Conservation (phyloP, 2,113 vertebrate genomes). For the Merops nubicus region DNA sequence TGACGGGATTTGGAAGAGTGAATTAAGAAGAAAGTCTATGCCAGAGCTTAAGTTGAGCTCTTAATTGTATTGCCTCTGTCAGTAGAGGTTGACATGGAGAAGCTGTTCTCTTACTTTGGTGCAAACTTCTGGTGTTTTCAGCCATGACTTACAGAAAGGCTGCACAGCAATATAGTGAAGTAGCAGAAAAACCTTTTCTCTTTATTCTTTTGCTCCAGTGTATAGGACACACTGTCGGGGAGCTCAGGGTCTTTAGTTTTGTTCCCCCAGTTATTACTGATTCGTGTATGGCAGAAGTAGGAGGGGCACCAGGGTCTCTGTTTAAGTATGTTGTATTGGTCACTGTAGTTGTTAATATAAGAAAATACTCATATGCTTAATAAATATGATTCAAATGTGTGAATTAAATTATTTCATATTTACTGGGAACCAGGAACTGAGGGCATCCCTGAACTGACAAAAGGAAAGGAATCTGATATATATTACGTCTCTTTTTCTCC, state of each 20-base stretch:
- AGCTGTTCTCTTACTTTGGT: not conserved
- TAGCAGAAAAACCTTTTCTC: not conserved
- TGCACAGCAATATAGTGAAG: not conserved
- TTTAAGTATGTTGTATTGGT: not conserved
- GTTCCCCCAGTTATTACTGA: not conserved
- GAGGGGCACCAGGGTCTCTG: not conserved
- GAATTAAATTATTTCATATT: not conserved
- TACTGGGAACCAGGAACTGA: not conserved
- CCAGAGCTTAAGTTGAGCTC: slow-evolving; percentile 23
- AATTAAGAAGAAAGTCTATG: slow-evolving; percentile 47
- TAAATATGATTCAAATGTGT: not conserved
- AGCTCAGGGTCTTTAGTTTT: not conserved
- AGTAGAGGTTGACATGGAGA: not conserved
- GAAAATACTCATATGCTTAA: too few relatives aligned
- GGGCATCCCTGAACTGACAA: not conserved
- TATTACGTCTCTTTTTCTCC: not conserved
- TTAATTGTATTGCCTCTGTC: slow-evolving; percentile 30
- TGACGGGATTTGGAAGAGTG: slow-evolving; percentile 11
- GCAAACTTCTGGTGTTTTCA: not conserved
- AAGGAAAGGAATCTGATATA: not conserved
- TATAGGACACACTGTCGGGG: accelerated
- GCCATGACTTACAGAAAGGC: not conserved
- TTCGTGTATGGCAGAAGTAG: not conserved
- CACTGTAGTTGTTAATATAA: not conserved
- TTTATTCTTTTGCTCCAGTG: not conserved